Evolutionary conservation across 2,888 invertebrate genomes (phyloP).

Genomic region (Laspeyria flexula): DNA sequence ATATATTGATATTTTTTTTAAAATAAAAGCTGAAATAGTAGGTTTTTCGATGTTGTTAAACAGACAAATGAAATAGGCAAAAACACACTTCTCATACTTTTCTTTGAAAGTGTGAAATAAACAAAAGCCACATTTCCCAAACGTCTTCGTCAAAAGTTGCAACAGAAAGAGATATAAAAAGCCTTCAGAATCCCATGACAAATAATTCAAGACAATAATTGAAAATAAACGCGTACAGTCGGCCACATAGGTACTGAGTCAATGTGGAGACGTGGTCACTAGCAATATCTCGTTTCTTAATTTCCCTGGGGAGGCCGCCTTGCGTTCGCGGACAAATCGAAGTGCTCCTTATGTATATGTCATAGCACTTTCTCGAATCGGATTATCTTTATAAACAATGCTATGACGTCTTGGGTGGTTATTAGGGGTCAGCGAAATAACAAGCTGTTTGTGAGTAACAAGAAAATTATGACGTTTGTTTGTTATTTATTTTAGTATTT

Average conservation of each 20-base stretch:
- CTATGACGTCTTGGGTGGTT: conserved; percentile 22
- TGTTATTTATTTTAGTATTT: not conserved
- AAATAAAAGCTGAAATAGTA: no score
- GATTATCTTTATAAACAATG: conserved; percentile 69
- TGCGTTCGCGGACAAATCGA: conserved; percentile 77
- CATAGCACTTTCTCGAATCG: conserved; percentile 59
- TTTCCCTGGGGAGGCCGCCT: conserved; percentile 77
- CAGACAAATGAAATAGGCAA: no score
- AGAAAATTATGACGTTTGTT: not conserved
- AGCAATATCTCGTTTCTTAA: conserved; percentile 72
- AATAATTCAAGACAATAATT: conserved; percentile 46
- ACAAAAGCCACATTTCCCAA: conserved; percentile 5
- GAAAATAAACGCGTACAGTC: conserved; percentile 42
- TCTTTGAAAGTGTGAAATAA: not conserved
- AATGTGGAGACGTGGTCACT: conserved; percentile 70
- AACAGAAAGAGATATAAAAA: conserved; percentile 15
- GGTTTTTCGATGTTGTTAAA: no score
- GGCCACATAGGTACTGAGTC: conserved; percentile 42
- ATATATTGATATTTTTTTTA: no score
- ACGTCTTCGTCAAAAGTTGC: not conserved
- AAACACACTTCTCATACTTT: no score
- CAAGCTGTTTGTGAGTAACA: conserved; percentile 4
- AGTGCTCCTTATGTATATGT: conserved; percentile 67
- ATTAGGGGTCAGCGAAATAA: conserved; percentile 4
- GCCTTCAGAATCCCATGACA: conserved; percentile 29